Conservation (phyloP, 2,797 vertebrate genomes). For the Microctenopoma stevenorrisi region DNA sequence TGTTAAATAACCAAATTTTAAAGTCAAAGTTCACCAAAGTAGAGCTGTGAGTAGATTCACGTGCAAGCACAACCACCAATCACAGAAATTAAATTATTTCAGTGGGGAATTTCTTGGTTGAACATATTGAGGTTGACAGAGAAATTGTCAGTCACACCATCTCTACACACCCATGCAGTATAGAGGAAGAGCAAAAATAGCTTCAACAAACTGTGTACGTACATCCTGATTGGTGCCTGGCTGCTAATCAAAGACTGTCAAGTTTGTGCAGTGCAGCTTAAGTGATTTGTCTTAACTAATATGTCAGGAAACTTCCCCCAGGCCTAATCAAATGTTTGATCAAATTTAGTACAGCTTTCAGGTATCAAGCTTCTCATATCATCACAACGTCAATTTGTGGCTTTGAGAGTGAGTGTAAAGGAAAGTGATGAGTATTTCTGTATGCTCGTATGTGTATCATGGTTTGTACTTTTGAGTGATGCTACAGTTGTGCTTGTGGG, state of each 20-base stretch:
- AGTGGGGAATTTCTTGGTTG: background rate
- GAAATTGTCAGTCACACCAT: background rate
- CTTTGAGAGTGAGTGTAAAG: constrained; percentile 23
- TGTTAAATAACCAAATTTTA: background rate
- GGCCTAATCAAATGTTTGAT: background rate
- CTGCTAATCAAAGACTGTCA: background rate
- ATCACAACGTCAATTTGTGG: constrained; percentile 13
- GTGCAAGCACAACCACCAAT: background rate
- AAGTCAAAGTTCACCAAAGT: background rate
- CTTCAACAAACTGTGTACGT: background rate
- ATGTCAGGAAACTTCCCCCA: background rate
- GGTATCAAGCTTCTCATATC: background rate
- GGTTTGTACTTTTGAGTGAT: constrained; percentile 17
- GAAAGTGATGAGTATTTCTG: constrained; percentile 15
- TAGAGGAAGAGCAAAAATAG: background rate
- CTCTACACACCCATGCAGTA: background rate
- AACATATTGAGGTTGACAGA: background rate
- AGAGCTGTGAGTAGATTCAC: background rate
- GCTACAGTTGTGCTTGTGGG: constrained; percentile 32
- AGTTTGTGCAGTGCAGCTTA: background rate
- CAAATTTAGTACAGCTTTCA: background rate
- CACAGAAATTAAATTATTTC: background rate
- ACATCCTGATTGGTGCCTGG: background rate
- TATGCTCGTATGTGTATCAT: background rate
- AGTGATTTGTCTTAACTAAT: background rate